Base-by-base conservation (phyloP, 2,888 invertebrate species). In the Callosobruchus maculatus region DNA sequence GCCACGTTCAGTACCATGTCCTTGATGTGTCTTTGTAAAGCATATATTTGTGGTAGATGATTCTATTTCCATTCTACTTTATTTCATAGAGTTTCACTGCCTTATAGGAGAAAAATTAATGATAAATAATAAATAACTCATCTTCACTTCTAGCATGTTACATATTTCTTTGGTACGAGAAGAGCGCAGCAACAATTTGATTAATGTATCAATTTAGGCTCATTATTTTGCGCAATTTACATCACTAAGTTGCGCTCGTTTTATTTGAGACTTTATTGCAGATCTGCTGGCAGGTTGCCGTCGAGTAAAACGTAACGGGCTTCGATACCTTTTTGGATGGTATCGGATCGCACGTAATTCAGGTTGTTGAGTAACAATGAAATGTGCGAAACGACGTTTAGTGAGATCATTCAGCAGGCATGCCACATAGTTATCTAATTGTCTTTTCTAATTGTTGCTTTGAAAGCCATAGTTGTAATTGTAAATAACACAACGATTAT, bases 181-280 rank as follows among this genome's bases (percentile, higher is more conserved):
- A 49, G 49, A 49, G 49, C 49, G 18, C 49, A 49, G 49, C 68
- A 21, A 75, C 70, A 26, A 22, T 70, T 70, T 70, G 70, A 70
- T 70, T 26, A 70, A 70, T 70, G 70, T 26, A 26, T 70, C 70
- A 70, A 70, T 68, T 72, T 68, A 68, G 21, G 20, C 22, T 68
- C 26, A 72, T 72, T 68, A 22, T 9, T 72, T 21, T 21, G 67
- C 26, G 22, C 30, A 68, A 26, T n/a, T 22, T 22, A 68, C 66
- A 69, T 21, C 30, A 21, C 20, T 21, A 69, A 26, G n/a, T 21
- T 30, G 72, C 31, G 18, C n/a, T 66, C 21, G n/a, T 68, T 70
- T 31, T 70, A 21, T 68, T 72, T 49, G 49, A 49, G 13, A 49
- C 49, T 49, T 49, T 49, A 49, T 49, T 49, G 49, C 49, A 18